Evolutionary conservation across 2,888 invertebrate species (phyloP).

Genomic region (Phorcus lineatus): DNA sequence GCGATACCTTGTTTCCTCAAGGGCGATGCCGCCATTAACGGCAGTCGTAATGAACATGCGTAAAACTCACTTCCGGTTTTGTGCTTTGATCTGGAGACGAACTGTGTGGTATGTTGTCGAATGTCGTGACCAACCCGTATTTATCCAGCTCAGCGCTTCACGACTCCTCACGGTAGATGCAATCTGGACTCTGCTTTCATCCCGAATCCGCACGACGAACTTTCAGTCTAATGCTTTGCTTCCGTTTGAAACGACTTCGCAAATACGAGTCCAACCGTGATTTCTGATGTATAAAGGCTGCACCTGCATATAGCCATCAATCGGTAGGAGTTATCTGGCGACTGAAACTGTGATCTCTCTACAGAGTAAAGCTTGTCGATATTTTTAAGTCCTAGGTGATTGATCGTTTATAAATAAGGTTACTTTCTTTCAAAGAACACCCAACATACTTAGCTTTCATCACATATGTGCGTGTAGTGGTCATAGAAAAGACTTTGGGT

Average conservation of each 20-base stretch:
- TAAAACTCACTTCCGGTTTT: constrained; percentile 13
- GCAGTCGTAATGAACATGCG: constrained; percentile 18
- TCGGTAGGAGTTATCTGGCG: too few relatives aligned
- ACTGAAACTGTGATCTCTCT: too few relatives aligned
- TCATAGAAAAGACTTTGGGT: too few relatives aligned
- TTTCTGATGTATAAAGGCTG: background rate
- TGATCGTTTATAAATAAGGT: too few relatives aligned
- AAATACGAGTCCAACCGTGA: background rate
- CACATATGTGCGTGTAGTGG: too few relatives aligned
- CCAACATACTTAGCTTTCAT: too few relatives aligned
- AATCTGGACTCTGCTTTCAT: constrained; percentile 17
- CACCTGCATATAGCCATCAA: background rate
- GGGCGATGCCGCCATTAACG: constrained; percentile 9
- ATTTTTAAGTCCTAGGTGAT: too few relatives aligned
- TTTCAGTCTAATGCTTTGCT: constrained; percentile 12
- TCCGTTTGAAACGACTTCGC: background rate
- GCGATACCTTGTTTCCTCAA: constrained; percentile 15
- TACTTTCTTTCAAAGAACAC: too few relatives aligned
- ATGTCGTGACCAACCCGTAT: constrained; percentile 6
- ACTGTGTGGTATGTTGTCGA: background rate
- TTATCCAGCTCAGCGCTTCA: background rate
- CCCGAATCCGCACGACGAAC: background rate
- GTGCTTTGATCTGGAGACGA: constrained; percentile 7
- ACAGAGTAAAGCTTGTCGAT: too few relatives aligned
- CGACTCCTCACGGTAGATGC: background rate